Conservation (phyloP, 2,113 vertebrate species). For the Mobula birostris region DNA sequence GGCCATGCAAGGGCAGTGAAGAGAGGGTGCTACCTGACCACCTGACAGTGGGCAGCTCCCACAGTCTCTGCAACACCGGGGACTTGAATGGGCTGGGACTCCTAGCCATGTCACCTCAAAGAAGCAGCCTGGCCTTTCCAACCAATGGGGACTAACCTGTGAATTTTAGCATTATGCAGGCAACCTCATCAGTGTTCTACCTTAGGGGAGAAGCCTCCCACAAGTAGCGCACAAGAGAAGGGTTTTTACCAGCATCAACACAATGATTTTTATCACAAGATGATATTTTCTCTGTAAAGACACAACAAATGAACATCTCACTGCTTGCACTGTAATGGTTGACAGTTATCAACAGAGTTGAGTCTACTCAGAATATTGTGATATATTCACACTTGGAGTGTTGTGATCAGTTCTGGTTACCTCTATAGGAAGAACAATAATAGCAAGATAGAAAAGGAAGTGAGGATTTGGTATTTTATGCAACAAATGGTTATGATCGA, state of each 20-base stretch:
- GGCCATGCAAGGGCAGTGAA: background rate
- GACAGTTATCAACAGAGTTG: background rate
- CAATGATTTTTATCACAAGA: background rate
- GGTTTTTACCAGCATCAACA: background rate
- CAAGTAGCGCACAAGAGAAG: too few species aligned
- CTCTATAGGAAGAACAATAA: too few species aligned
- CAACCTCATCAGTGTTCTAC: background rate
- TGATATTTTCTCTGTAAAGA: background rate
- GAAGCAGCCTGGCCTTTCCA: background rate
- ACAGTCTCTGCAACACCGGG: background rate
- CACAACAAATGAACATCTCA: background rate
- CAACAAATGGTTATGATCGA: too few species aligned
- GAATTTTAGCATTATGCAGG: background rate
- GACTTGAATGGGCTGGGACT: background rate
- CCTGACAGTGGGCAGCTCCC: background rate
- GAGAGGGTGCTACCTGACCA: background rate
- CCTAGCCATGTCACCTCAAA: background rate
- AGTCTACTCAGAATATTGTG: too few species aligned
- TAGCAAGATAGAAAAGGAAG: too few species aligned
- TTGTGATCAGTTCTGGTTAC: too few species aligned
- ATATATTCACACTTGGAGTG: too few species aligned
- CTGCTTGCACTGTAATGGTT: background rate
- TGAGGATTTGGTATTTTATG: too few species aligned
- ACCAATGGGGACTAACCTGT: background rate
- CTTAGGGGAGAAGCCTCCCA: background rate